phyloP scores from a whole-genome alignment of 2,797 vertebrate genomes.

The Scleropages formosus region DNA sequence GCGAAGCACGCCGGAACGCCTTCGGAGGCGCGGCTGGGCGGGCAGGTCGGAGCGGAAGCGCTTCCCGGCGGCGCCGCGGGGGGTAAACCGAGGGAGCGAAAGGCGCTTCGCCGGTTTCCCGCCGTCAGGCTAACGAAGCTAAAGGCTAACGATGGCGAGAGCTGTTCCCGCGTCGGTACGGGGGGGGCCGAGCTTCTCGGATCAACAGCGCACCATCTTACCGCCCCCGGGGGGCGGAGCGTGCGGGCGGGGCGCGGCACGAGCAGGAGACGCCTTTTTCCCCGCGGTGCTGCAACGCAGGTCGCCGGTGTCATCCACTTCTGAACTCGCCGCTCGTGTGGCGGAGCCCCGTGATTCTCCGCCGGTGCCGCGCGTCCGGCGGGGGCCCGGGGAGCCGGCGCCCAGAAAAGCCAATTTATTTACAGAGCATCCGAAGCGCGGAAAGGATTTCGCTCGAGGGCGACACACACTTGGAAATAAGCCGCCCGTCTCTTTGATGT shows the following conservation, averaged over 20 bases:
- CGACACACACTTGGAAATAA: constrained; percentile 21
- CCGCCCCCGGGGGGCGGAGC: no score
- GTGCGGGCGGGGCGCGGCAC: neutral
- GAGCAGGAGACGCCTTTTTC: no score
- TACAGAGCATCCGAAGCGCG: constrained; percentile 9
- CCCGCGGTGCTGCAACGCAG: no score
- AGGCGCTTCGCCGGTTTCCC: no score
- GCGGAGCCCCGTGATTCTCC: neutral
- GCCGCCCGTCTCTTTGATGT: constrained; percentile 15
- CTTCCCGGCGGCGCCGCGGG: no score
- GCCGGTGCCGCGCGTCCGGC: neutral
- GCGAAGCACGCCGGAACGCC: neutral
- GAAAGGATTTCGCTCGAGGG: neutral
- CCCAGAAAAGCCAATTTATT: neutral
- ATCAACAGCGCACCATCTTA: no score
- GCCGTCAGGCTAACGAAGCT: no score
- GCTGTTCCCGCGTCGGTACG: no score
- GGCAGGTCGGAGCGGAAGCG: no score
- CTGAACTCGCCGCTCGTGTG: neutral
- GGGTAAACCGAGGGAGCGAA: no score
- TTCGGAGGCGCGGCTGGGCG: neutral
- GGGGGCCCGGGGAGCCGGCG: neutral
- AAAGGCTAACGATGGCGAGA: no score
- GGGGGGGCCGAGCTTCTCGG: no score
- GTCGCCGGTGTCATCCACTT: neutral